Evolutionary conservation across 2,797 vertebrate species (phyloP).

Genomic region (Alectoris magna): DNA sequence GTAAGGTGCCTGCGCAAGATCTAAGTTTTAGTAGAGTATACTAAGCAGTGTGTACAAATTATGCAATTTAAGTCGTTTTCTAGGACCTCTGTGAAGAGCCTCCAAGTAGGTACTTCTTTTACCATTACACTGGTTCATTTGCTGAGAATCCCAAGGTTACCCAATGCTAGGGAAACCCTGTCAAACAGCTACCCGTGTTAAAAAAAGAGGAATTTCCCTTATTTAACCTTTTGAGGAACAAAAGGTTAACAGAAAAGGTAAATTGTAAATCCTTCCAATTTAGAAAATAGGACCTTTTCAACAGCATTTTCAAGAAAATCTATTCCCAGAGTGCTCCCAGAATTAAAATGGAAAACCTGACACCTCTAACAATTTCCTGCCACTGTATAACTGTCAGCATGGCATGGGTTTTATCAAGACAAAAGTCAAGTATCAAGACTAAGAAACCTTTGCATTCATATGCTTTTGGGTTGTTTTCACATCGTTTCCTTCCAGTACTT

Average conservation of each 20-base stretch:
- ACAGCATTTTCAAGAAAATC: constrained; percentile 59
- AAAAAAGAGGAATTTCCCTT: constrained; percentile 50
- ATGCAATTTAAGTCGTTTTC: background rate
- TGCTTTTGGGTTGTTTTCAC: background rate
- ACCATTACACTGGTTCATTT: background rate
- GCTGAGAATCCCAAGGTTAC: background rate
- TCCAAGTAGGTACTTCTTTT: background rate
- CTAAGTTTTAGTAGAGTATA: background rate
- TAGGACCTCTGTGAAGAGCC: background rate
- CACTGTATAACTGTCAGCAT: constrained; percentile 72
- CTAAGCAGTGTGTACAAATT: background rate
- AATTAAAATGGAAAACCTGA: constrained; percentile 76
- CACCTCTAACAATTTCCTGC: constrained; percentile 76
- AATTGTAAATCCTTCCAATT: constrained; percentile 63
- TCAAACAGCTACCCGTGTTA: constrained; percentile 22
- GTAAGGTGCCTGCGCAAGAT: background rate
- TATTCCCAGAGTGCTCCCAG: constrained; percentile 1
- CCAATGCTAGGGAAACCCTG: background rate
- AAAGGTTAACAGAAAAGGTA: constrained; percentile 67
- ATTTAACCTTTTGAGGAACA: constrained; percentile 57
- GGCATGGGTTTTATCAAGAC: constrained; percentile 65
- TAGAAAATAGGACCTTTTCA: constrained; percentile 60
- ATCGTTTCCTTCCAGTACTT: background rate
- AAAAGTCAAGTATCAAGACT: background rate
- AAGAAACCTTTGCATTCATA: constrained; percentile 15